Conservation (phyloP, 2,797 vertebrate genomes). For the Anguilla anguilla region DNA sequence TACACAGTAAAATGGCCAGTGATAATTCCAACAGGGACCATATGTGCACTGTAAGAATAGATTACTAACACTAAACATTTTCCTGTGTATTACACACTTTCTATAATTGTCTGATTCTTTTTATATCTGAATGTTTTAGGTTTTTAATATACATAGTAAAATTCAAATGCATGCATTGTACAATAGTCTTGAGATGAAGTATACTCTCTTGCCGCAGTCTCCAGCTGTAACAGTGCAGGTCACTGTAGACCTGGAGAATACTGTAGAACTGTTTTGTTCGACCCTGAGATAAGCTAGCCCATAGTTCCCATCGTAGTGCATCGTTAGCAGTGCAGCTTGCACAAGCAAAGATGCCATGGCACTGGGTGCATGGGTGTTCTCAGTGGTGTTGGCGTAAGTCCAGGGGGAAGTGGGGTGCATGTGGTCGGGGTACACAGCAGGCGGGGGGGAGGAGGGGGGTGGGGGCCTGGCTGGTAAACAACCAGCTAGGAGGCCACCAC, state of each 20-base stretch:
- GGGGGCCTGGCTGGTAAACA: not conserved
- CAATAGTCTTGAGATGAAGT: not conserved
- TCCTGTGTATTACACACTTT: not conserved
- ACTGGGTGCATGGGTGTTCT: not conserved
- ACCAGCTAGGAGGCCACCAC: not conserved
- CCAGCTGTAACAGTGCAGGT: not conserved
- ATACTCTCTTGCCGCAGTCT: not conserved
- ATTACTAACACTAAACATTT: not conserved
- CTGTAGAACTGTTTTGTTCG: not conserved
- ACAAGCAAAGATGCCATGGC: constrained; percentile 6
- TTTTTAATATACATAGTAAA: not conserved
- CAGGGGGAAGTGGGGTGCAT: constrained; percentile 27
- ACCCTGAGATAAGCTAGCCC: not conserved
- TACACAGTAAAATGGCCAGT: not conserved
- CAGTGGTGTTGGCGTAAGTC: not conserved
- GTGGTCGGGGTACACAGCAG: constrained; percentile 13
- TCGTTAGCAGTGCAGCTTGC: not conserved
- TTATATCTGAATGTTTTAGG: not conserved
- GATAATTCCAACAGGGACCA: not conserved
- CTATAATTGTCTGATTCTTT: not conserved
- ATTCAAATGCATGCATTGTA: not conserved
- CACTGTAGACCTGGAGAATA: not conserved
- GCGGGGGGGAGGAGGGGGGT: not conserved
- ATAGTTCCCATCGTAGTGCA: not conserved
- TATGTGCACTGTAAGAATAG: not conserved